Conservation (phyloP, 2,113 vertebrate genomes). For the zebrafish (Danio rerio) region GRCz12tu NC_133176.1:11032001-11032500, state of each 20-base stretch:
- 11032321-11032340: conserved; percentile 72
- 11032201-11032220: conserved; percentile 47
- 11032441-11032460: not conserved
- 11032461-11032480: too few species aligned
- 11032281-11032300: conserved; percentile 66
- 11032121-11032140: conserved; percentile 31
- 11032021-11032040: conserved; percentile 44
- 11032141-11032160: conserved; percentile 27
- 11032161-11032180: not conserved
- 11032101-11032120: conserved; percentile 38
- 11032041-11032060: conserved; percentile 36
- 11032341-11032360: conserved; percentile 71
- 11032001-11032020: conserved; percentile 43
- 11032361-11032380: conserved; percentile 41
- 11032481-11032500: too few species aligned
- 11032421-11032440: conserved; percentile 42
- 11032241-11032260: conserved; percentile 49
- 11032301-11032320: conserved; percentile 68
- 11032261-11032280: conserved; percentile 63
- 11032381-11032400: conserved; percentile 28
- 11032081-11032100: conserved; percentile 35
- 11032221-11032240: conserved; percentile 37
- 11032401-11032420: not conserved
- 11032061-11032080: conserved; percentile 7
- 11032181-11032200: conserved; percentile 24